Evolutionary conservation across 2,113 vertebrate species (phyloP).

Genomic region (Apus apus): DNA sequence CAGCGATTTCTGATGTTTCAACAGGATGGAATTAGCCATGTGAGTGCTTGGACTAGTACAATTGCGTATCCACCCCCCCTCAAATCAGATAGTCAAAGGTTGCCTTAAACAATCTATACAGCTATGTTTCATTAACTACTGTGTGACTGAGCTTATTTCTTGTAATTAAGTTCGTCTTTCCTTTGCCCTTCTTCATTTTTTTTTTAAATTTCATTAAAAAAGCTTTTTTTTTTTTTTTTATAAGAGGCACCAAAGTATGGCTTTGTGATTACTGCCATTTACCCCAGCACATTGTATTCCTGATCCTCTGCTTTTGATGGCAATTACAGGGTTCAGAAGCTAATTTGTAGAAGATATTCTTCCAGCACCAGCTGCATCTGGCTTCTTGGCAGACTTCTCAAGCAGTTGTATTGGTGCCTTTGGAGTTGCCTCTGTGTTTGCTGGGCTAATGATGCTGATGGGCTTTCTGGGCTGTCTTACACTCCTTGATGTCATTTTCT

Average conservation of each 20-base stretch:
- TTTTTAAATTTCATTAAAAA: background rate
- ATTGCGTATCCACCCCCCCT: background rate
- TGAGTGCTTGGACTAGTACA: background rate
- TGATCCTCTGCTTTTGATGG: slow-evolving; percentile 5
- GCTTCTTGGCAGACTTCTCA: slow-evolving; percentile 30
- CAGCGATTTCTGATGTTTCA: background rate
- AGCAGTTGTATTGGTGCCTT: slow-evolving; percentile 16
- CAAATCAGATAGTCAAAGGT: background rate
- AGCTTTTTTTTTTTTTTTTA: background rate
- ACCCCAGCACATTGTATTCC: background rate
- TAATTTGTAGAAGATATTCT: slow-evolving; percentile 19
- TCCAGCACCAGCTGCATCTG: slow-evolving; percentile 9
- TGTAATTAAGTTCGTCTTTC: background rate
- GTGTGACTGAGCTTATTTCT: slow-evolving; percentile 21
- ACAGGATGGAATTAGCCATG: background rate
- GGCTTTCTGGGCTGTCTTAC: slow-evolving; percentile 22
- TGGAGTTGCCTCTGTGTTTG: slow-evolving; percentile 30
- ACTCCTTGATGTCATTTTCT: slow-evolving; percentile 10
- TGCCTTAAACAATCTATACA: slow-evolving; percentile 9
- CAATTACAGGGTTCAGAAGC: slow-evolving; percentile 39
- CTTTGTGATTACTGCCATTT: slow-evolving; percentile 7
- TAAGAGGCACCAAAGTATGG: background rate
- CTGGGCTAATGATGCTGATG: background rate
- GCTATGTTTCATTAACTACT: background rate
- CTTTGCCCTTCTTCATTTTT: background rate